Evolutionary conservation across 1,140 invertebrate species (phyloP), one percentile per base, ranked within the genome.

Genomic region (Calliopsis andreniformis): DNA sequence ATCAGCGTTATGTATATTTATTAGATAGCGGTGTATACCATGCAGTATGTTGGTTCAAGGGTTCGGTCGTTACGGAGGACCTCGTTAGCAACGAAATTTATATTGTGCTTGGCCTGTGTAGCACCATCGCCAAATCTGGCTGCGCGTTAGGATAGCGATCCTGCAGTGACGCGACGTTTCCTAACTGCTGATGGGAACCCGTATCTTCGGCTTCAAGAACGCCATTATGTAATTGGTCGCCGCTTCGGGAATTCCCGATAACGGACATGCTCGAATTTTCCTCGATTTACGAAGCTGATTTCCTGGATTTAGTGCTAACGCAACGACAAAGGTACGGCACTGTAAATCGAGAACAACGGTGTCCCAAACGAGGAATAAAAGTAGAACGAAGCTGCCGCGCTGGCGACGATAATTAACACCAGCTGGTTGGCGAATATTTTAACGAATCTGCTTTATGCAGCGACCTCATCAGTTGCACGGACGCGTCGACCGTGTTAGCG

Each of bases 31-130:
- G 47, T 49, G 70, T 63, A 63, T 63, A 72, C 70, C 47, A 23
- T 32, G 70, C 70, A 64, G 70, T 72, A 64, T 64, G 70, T 64
- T 72, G 70, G 70, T 72, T 64, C 70, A 64, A 42, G 70, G 70
- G 70, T 72, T 23, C 32, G 45, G 59, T 72, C 70, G 70, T 72
- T 72, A 72, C 61, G 59, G 42, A 59, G 59, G 47, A 63, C 59
- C 59, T 72, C 70, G 70, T 72, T 72, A 64, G 59, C 70, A 53
- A 20, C 45, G 35, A 72, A 72, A 72, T 72, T 72, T 72, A 72
- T 72, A 72, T 64, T 72, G 70, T 64, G 61, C 47, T 12, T 6
- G 8, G n/a, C 14, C 30, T n/a, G 25, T 14, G 20, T 18, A 18
- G 25, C 59, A 0, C n/a, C n/a, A n/a, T n/a, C 25, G 70, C 70